Base-by-base conservation (phyloP, 2,888 invertebrate species). In the Tinea semifulvella region DNA sequence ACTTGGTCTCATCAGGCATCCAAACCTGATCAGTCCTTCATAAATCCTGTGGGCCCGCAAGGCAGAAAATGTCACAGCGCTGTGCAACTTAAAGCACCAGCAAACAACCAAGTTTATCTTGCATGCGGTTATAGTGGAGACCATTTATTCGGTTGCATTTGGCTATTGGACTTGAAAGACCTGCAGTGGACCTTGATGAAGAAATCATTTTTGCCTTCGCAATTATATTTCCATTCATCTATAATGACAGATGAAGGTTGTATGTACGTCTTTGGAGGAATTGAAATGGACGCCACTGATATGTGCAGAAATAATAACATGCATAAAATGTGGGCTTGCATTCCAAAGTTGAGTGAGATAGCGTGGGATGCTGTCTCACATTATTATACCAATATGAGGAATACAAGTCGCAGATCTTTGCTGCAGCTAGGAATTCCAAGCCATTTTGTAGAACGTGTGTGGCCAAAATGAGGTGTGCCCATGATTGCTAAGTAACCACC, bases 201-300 rank as follows among this genome's bases (percentile, higher is more conserved):
- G 50, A 84, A 84, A 22, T 85, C 89, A 48, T 68, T 67, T 14
- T 70, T 95, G 51, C 91, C 93, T 0, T 74, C 84, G 51, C 90
- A 92, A 2, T 76, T 92, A 20, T 95, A 92, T 68, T 96, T 96
- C 61, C 96, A 96, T 68, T 90, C 94, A 1, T 89, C 92, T 0
- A 86, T 92, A 2, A 84, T 94, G 1, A 89, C 92, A 1, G 88
- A 91, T 1, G 87, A 88, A 55, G 91, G 91, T 26, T 85, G 86
- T 56, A 88, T 92, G 87, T 91, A 88, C 58, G 84, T 89, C 25
- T 93, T 92, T 64, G 93, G 93, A 19, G 93, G 93, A 25, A 90
- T 92, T 50, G 86, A 86, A 58, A 77, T 82, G 10, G 79, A 74
- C 36, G 77, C 83, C 36, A 76, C 82, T 56, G 76, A 77, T 18